phyloP scores from a whole-genome alignment of 2,888 invertebrate genomes.

The Xanthorhoe designata region DNA sequence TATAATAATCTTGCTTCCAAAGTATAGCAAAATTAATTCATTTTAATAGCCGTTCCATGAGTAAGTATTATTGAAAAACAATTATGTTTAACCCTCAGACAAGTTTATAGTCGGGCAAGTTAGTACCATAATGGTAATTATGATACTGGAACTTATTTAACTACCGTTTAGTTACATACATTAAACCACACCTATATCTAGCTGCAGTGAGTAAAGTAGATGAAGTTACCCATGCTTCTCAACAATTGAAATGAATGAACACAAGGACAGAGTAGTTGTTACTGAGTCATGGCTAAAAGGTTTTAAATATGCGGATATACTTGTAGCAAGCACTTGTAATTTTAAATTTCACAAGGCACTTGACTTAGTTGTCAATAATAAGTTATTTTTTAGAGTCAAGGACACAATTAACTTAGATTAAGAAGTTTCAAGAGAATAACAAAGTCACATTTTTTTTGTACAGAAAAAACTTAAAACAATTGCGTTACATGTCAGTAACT shows the following conservation, averaged over 20 bases:
- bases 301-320: constrained; percentile 25
- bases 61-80: constrained; percentile 1
- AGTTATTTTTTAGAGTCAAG: background rate
- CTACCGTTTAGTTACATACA: background rate
- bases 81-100: background rate
- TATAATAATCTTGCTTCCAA: background rate
- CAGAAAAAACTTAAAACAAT: background rate
- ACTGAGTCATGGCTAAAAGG: constrained; percentile 30
- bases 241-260: constrained; percentile 29
- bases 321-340: constrained; percentile 14
- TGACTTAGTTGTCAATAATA: constrained; percentile 1
- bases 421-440: background rate
- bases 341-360: constrained; percentile 11
- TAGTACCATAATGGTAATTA: constrained; percentile 16
- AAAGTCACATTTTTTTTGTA: too few species aligned
- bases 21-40: background rate
- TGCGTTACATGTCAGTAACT: background rate
- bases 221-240: background rate
- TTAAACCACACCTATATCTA: constrained; percentile 6
- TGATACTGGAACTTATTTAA: constrained; percentile 8
- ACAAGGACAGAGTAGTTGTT: constrained; percentile 20
- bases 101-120: background rate
- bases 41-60: background rate
- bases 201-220: background rate
- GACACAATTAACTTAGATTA: background rate